Conservation (phyloP, 2,888 invertebrate species). For the Drosophila basisetae region DNA sequence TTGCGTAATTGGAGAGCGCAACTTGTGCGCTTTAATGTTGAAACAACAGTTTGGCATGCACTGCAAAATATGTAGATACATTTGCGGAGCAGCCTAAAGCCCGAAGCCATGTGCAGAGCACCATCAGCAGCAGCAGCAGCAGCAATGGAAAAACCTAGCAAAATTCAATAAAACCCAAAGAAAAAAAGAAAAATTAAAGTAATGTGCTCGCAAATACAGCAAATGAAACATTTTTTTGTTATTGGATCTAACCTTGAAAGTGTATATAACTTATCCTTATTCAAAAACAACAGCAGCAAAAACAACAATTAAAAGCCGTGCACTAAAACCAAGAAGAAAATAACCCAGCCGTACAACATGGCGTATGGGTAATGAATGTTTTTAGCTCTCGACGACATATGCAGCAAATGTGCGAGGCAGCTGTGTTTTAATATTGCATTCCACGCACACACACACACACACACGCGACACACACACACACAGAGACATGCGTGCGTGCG, state of each 20-base stretch:
- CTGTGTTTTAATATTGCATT: slow-evolving; percentile 47
- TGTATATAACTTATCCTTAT: slow-evolving; percentile 17
- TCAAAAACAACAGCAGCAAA: background rate
- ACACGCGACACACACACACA: slow-evolving; percentile 9
- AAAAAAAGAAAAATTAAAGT: slow-evolving; percentile 8
- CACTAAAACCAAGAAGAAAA: slow-evolving; percentile 49
- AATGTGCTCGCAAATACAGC: slow-evolving; percentile 36
- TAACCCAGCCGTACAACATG: slow-evolving; percentile 63
- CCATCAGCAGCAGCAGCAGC: slow-evolving; percentile 12
- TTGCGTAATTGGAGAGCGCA: slow-evolving; percentile 2
- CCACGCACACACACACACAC: slow-evolving; percentile 21
- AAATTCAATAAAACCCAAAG: slow-evolving; percentile 16
- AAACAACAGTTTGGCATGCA: slow-evolving; percentile 33
- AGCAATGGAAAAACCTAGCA: slow-evolving; percentile 23
- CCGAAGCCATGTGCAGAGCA: slow-evolving; percentile 60
- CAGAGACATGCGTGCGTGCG: slow-evolving; percentile 10
- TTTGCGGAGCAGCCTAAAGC: slow-evolving; percentile 45
- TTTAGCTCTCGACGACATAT: slow-evolving; percentile 60
- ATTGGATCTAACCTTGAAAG: slow-evolving; percentile 75
- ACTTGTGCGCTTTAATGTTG: slow-evolving; percentile 4
- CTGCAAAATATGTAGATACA: slow-evolving; percentile 44
- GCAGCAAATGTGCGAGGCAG: slow-evolving; percentile 58
- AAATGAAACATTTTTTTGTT: slow-evolving; percentile 47
- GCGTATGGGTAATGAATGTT: slow-evolving; percentile 62
- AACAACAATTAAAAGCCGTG: slow-evolving; percentile 21